Evolutionary conservation across 1,140 invertebrate species (phyloP), one percentile per base, ranked within the genome.

Genomic region (Octopus bimaculoides): DNA sequence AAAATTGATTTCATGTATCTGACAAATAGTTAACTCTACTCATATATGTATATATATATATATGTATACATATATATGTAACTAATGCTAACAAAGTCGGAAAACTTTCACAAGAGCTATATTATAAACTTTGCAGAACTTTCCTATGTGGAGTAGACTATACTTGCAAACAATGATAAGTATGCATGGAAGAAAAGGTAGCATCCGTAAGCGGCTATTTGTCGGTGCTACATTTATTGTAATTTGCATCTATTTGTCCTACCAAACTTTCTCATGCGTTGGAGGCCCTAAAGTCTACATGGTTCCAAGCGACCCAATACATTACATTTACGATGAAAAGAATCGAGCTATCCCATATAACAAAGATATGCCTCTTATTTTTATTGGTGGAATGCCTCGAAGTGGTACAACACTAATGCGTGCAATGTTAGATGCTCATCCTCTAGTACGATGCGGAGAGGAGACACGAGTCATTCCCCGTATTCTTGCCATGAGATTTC

Each of bases 371-470:
- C 96, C 96, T 82, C 91, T 98, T 79, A 97, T 99, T 86, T 99
- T 98, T 91, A 97, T 99, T 88, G 97, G 97, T 52, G 97, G 97
- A 77, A 96, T 99, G 86, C 97, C 97, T 53, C 93, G 97, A 82
- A 98, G 96, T 75, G 98, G 98, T 26, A 99, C 97, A 4, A 99
- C 98, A 61, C 92, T 99, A 78, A 97, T 98, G 94, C 92, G 98
- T 88, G 98, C 97, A 81, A 98, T 99, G 95, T 91, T 99, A 77
- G 98, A 99, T 91, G 97, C 98, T 71, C 98, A 99, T 93, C 96
- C 96, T n/a, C 94, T 96, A 88, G 95, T 99, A 84, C 94, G 97
- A 90, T 99, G 98, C 91, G 98, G 98, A 7, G 97, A 99, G 91
- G 98, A 99, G 91, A 99, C 98, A 8, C 92, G 98, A 81, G 96